Conservation (phyloP, 2,797 vertebrate genomes). For the Notoglanidium macrostoma region DNA sequence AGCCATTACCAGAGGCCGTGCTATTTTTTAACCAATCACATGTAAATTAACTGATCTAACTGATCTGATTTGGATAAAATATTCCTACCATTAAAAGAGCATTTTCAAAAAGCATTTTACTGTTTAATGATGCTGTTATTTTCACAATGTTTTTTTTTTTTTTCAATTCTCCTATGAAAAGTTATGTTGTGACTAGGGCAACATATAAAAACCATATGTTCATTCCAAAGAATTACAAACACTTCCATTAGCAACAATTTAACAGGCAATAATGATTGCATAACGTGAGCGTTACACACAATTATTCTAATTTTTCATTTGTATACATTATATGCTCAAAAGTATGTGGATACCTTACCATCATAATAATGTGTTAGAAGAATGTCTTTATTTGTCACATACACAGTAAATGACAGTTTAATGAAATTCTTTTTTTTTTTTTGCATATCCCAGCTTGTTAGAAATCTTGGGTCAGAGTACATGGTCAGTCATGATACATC, state of each 20-base stretch:
- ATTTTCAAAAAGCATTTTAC: background rate
- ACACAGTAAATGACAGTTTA: background rate
- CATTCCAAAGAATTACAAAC: background rate
- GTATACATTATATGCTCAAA: background rate
- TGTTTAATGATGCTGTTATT: background rate
- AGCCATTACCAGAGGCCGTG: conserved; percentile 24
- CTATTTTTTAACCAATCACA: conserved; percentile 18
- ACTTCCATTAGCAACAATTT: background rate
- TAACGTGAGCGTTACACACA: background rate
- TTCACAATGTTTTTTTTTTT: background rate
- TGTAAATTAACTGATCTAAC: conserved; percentile 2
- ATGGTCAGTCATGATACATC: background rate
- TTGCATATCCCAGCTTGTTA: conserved; percentile 11
- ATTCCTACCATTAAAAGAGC: background rate
- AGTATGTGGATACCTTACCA: background rate
- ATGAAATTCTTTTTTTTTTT: background rate
- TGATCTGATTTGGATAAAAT: background rate
- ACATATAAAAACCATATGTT: background rate
- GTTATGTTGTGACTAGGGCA: background rate
- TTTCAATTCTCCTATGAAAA: background rate
- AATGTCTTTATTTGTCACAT: background rate
- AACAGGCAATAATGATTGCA: background rate
- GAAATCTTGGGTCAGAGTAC: background rate
- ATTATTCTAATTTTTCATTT: background rate
- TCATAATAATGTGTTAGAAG: background rate